Base-by-base conservation (phyloP, 2,113 vertebrate species). In the Carlito syrichta region DNA sequence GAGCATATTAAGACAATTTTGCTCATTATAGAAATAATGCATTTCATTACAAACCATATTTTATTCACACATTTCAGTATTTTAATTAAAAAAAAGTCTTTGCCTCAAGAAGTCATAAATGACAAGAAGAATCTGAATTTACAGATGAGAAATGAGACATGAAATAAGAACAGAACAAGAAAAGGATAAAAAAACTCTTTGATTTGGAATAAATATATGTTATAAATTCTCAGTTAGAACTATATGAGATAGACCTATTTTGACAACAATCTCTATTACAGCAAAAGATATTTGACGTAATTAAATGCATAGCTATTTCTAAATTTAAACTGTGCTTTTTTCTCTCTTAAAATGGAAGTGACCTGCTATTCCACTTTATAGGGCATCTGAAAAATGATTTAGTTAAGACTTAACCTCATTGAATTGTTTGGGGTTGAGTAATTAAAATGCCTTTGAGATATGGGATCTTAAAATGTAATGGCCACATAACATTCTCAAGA, bases 391-490 rank as follows among this genome's bases (percentile, higher is more conserved):
- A 96, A 96, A 56, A 10, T 45, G 8, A 62, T 96, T 83, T 43
- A 52, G 22, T 92, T 81, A 87, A 45, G 30, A 86, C 20, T 85
- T 91, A 10, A 58, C 40, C 40, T 90, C 19, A 69, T 0, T 94
- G 38, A 25, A 52, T 96, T 77, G 14, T 81, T 56, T 83, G 45
- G 40, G 12, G 50, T 48, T 94, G 71, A 95, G 91, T 90, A 97
- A 96, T 92, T 92, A 82, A 95, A 92, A 92, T 78, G 63, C 50
- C 71, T 92, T 89, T 87, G 81, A 88, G 88, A 96, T 48, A 86
- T 7, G 38, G 40, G 17, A 4, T 90, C 77, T 95, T 7, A 79
- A 89, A 95, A 91, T 54, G 50, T 94, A 94, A 96, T 93, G 62
- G 60, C 25, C 66, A 92, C 45, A 91, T 86, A 82, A 93, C 25